A percentile compares a stretch with the other conserved stretches of the same genome.
phyloP scores from a whole-genome alignment of 1,140 invertebrate species.

The Eumaeus atala region DNA sequence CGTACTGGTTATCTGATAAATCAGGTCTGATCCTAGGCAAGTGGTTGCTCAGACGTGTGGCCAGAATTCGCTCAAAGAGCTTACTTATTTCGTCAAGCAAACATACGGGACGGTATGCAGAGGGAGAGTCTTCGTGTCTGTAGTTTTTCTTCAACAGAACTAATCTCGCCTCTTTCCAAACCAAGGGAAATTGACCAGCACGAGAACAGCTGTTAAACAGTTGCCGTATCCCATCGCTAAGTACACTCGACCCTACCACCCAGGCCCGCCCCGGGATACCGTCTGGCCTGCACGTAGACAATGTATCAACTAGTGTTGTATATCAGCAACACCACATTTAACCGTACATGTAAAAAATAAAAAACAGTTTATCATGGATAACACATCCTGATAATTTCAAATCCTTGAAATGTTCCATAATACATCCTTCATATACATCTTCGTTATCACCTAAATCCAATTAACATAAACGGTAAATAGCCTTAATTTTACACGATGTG shows the following conservation, averaged over 20 bases:
- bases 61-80: conserved; percentile 16
- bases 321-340: background rate
- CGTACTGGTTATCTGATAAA: conserved; percentile 20
- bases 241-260: background rate
- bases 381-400: too few species aligned
- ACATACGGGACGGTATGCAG: conserved; percentile 13
- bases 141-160: background rate
- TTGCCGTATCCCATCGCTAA: background rate
- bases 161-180: background rate
- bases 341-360: too few species aligned
- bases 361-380: too few species aligned
- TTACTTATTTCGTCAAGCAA: conserved; percentile 20
- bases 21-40: conserved; percentile 14
- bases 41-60: background rate
- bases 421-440: too few species aligned
- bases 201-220: background rate
- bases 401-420: too few species aligned
- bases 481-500: too few species aligned
- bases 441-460: too few species aligned
- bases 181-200: background rate
- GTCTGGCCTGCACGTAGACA: conserved; percentile 1
- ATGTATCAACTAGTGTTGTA: conserved; percentile 1
- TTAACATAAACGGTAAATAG: too few species aligned
- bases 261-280: background rate
- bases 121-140: background rate